phyloP scores from a whole-genome alignment of 2,797 vertebrate species.

The Sebastes glaucus region DNA sequence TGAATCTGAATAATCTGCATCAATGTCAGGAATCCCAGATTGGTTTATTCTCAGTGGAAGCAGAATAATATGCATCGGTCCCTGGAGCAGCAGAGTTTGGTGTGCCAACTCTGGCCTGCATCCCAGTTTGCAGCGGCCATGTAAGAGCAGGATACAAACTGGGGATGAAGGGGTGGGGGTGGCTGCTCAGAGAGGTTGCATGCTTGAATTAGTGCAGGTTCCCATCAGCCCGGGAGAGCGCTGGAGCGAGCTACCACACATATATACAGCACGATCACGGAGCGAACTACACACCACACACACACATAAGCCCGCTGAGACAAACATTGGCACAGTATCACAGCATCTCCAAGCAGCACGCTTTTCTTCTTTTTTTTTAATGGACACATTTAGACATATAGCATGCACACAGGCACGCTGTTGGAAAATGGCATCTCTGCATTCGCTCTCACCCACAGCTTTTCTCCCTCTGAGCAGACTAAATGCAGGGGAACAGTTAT shows the following conservation, averaged over 20 bases:
- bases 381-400: constrained; percentile 45
- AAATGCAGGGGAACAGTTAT: constrained; percentile 69
- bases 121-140: constrained; percentile 7
- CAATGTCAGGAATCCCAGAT: constrained; percentile 6
- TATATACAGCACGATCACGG: not conserved
- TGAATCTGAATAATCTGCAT: not conserved
- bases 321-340: constrained; percentile 28
- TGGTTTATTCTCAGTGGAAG: not conserved
- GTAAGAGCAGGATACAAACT: constrained; percentile 23
- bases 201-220: constrained; percentile 74
- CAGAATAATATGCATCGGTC: not conserved
- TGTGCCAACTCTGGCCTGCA: constrained; percentile 13
- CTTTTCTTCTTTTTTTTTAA: not conserved
- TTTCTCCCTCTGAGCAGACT: constrained; percentile 47
- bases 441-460: constrained; percentile 58
- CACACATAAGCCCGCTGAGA: constrained; percentile 3
- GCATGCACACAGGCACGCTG: not conserved
- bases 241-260: constrained; percentile 15
- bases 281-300: constrained; percentile 9
- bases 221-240: constrained; percentile 61
- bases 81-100: not conserved
- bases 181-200: constrained; percentile 43
- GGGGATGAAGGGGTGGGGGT: constrained; percentile 33
- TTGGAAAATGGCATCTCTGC: constrained; percentile 51
- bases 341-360: constrained; percentile 26